Base-by-base conservation (phyloP, 92 coral and sea anemone species). In the Hydrozoanthus gracilis region DNA sequence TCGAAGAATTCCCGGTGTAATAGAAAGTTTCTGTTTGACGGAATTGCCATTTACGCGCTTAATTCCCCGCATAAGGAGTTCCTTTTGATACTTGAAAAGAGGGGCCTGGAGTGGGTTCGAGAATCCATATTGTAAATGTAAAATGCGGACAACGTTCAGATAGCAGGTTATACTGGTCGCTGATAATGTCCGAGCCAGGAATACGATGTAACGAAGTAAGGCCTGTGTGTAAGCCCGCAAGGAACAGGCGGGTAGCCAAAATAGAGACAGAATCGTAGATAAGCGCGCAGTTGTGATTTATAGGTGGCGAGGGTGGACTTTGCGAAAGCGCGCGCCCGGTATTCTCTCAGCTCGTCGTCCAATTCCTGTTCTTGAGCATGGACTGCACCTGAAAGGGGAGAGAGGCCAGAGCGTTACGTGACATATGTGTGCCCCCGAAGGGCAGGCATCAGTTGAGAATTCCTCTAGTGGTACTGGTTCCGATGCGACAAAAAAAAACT, bases 121-220 rank as follows among this genome's bases (percentile, higher is more conserved):
- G 51, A 70, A 87, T 7, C 87, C 90, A 55, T 55, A 60, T 39
- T 88, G 87, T 58, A 76, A 46, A 68, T 83, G 91, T 5, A 83
- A 48, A 62, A 88, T 18, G 56, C 88, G 83, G 17, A 88, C 91
- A 17, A 88, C 86, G 78, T 88, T 88, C 56, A 88, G 27, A 62
- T 88, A 88, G 61, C 88, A 71, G 13, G 87, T 13, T 69, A 88
- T 88, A 64, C 82, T 83, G 49, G 85, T 60, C 66, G 66, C 6
- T 10, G 66, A 60, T 60, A 60, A 60, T 4, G 66, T 60, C 6
- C 66, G 66, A 4, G 66, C 5, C 66, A 60, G n/a, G n/a, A n/a
- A n/a, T n/a, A n/a, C n/a, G n/a, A n/a, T n/a, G n/a, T n/a, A n/a
- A n/a, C n/a, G n/a, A n/a, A n/a, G n/a, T n/a, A n/a, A n/a, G n/a